phyloP scores from a whole-genome alignment of 2,888 invertebrate genomes.

The Caenorhabditis macrosperma region DNA sequence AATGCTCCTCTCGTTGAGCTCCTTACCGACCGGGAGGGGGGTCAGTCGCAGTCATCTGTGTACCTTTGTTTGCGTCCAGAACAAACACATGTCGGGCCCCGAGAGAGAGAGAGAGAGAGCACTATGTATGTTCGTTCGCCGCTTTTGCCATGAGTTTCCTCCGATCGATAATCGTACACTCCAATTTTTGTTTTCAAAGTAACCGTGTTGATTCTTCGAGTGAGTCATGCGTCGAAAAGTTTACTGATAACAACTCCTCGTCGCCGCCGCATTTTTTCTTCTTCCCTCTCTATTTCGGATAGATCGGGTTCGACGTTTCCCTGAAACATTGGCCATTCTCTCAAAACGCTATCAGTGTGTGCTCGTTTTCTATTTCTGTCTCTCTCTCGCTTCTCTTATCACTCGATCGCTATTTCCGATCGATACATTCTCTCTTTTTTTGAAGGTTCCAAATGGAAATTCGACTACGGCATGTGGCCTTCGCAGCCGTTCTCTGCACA shows the following conservation, averaged over 20 bases:
- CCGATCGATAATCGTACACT: slow-evolving; percentile 55
- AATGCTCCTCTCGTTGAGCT: slow-evolving; percentile 8
- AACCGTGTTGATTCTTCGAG: slow-evolving; percentile 8
- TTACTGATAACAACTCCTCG: slow-evolving; percentile 16
- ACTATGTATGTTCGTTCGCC: slow-evolving; percentile 20
- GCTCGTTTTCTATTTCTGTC: slow-evolving; percentile 25
- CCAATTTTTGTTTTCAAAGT: slow-evolving; percentile 11
- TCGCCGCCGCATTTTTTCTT: neutral
- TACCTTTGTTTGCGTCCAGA: slow-evolving; percentile 53
- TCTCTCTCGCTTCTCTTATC: slow-evolving; percentile 4
- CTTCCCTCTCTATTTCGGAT: neutral
- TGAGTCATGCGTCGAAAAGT: slow-evolving; percentile 23
- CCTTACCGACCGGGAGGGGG: neutral
- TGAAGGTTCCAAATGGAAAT: slow-evolving; percentile 43
- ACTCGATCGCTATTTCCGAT: neutral
- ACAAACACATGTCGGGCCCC: slow-evolving; percentile 46
- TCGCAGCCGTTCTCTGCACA: slow-evolving; percentile 41
- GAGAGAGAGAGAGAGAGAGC: too few species aligned
- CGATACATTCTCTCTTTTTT: slow-evolving; percentile 8
- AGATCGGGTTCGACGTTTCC: neutral
- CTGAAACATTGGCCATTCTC: neutral
- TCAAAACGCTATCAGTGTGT: slow-evolving; percentile 10
- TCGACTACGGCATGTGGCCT: slow-evolving; percentile 53
- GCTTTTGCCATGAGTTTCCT: slow-evolving; percentile 30
- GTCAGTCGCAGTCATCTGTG: slow-evolving; percentile 40